These are phyloP conservation scores for Ianthella basta DNA, from an alignment of 37 sponge, comb jelly and placozoan species.

Conservation along the genomic window DNA sequence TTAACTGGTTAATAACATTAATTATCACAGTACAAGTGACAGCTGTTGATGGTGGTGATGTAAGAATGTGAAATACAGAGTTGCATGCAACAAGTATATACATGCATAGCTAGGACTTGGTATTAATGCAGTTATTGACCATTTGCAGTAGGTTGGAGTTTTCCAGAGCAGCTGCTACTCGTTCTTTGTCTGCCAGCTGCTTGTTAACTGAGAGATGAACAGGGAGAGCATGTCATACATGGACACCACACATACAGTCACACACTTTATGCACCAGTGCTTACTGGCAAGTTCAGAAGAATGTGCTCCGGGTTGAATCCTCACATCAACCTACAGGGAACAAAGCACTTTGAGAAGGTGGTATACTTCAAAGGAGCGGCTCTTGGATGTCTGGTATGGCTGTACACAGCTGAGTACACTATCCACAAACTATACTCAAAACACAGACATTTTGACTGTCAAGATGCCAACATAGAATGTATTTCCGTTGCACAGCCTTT, in stretches of 20 bases:
- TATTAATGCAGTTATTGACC: conserved; percentile 88
- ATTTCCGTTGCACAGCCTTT: too few species aligned
- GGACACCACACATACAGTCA: not conserved
- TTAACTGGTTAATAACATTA: too few species aligned
- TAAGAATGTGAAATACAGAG: too few species aligned
- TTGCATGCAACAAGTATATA: too few species aligned
- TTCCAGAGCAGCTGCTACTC: conserved; percentile 97
- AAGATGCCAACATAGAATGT: too few species aligned
- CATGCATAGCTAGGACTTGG: not conserved
- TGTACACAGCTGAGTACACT: too few species aligned
- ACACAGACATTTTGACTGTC: too few species aligned
- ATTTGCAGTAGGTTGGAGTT: conserved; percentile 87
- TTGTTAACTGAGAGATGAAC: conserved; percentile 82
- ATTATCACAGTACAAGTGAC: too few species aligned
- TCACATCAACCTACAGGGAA: conserved; percentile 77
- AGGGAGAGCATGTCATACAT: not conserved
- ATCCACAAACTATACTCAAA: too few species aligned
- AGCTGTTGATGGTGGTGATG: too few species aligned
- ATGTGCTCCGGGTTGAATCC: conserved; percentile 82
- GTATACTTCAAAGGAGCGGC: not conserved
- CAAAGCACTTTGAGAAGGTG: not conserved
- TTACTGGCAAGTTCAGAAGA: conserved; percentile 83
- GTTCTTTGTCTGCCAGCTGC: conserved; percentile 98
- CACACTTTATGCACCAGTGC: not conserved
- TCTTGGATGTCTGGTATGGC: too few species aligned